Conservation (phyloP, 92 coral and sea anemone genomes). For the Anthopleura xanthogrammica region DNA sequence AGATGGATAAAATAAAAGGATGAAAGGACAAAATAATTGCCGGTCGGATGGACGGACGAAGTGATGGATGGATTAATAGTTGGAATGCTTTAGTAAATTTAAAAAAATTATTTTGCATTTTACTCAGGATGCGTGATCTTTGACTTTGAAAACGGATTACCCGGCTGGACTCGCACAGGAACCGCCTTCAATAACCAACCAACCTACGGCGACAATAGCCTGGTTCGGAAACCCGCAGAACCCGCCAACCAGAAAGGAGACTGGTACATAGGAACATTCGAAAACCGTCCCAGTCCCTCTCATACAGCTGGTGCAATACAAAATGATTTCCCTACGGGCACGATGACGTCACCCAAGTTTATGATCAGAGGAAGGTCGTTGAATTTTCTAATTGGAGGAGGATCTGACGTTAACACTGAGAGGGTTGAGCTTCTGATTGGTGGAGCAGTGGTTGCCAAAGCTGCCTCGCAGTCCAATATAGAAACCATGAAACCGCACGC, state of each 20-base stretch:
- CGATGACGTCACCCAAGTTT: constrained; percentile 7
- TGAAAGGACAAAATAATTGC: no score
- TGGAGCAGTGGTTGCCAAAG: neutral
- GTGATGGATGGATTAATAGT: no score
- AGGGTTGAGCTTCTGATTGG: constrained; percentile 17
- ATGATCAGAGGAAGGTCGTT: neutral
- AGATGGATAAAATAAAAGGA: no score
- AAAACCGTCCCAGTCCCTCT: neutral
- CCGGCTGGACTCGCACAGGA: constrained; percentile 5
- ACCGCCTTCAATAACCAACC: no score
- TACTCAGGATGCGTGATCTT: neutral
- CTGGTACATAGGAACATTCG: neutral
- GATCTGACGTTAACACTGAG: neutral
- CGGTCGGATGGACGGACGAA: no score
- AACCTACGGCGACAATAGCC: neutral
- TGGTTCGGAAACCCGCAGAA: neutral
- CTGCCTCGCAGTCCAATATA: neutral
- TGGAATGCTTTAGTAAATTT: no score
- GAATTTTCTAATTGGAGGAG: constrained; percentile 18
- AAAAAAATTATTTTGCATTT: neutral
- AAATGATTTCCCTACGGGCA: neutral
- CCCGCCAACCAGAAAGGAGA: neutral
- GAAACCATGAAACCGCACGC: neutral
- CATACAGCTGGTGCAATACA: no score
- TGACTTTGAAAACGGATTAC: constrained; percentile 21